phyloP scores from a whole-genome alignment of 2,797 vertebrate species.

The Dromococcyx pavoninus region DNA sequence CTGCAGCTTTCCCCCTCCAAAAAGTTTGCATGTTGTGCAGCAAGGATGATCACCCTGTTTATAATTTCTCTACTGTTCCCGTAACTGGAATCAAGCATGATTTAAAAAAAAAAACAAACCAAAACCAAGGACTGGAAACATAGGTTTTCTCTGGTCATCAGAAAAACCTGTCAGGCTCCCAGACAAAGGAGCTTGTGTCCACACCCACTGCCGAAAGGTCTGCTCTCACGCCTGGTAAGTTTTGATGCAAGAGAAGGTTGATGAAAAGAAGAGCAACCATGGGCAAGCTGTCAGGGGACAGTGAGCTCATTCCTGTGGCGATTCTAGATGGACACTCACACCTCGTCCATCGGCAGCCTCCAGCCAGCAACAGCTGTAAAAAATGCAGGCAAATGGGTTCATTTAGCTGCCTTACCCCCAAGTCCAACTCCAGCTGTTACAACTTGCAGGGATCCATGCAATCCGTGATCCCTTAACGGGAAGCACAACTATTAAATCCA shows the following conservation, averaged over 20 bases:
- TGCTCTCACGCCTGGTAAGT: rapidly evolving
- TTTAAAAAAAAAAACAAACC: background rate
- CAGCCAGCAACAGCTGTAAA: background rate
- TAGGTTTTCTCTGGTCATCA: background rate
- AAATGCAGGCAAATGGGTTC: background rate
- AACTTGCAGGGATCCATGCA: constrained; percentile 55
- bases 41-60: background rate
- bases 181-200: background rate
- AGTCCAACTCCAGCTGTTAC: constrained; percentile 21
- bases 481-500: constrained; percentile 63
- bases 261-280: background rate
- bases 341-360: background rate
- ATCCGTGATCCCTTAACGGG: constrained; percentile 40
- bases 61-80: background rate
- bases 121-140: background rate
- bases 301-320: background rate
- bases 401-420: background rate
- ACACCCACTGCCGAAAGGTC: background rate
- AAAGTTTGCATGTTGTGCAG: background rate
- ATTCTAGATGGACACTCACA: background rate
- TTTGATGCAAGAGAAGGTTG: rapidly evolving
- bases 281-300: background rate
- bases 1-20: background rate
- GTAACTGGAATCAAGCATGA: background rate
- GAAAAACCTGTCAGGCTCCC: background rate